Base-by-base conservation (phyloP, 2,113 vertebrate species). In the Sigmodon hispidus region DNA sequence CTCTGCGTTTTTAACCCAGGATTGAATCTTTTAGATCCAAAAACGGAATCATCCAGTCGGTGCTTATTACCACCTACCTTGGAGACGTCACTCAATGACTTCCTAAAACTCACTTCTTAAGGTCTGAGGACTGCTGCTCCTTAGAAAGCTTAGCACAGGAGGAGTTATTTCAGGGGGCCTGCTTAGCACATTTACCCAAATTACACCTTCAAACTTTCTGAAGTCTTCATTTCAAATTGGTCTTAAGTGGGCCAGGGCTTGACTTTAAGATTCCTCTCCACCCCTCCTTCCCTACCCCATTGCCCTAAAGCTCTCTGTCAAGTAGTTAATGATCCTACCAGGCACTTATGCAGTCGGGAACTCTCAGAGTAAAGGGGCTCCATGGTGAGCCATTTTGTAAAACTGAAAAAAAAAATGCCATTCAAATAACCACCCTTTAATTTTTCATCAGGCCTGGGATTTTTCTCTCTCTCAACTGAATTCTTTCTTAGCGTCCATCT, bases 221-320 rank as follows among this genome's bases (percentile, higher is more conserved):
- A 98, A 96, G 93, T 95, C 94, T 94, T 97, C 94, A 57, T 97
- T 95, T 95, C 94, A 96, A 91, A 98, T 98, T 94, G 96, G 85
- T 84, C 96, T 94, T 95, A 95, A 96, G 95, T 90, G 72, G 95
- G 96, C 90, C 45, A 1, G 76, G 80, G 9, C 72, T 92, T n/a
- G 77, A 48, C 90, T 96, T 75, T 65, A 57, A 94, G 95, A 96
- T 91, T 93, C 72, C 72, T 92, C 81, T 89, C 65, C 55, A 73
- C 81, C 61, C 17, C 65, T 36, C 72, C 80, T 48, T 69, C 87
- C 48, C 85, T 90, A 87, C 67, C 67, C 36, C 48, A 52, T 70
- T 91, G 84, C 95, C 88, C 93, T 26, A 40, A 61, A 69, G 93
- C 70, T 89, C 84, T 94, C 93, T 81, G 92, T 95, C 97, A 95